Evolutionary conservation across 2,113 vertebrate genomes (phyloP), one percentile per base, ranked within the genome.

Genomic region (Malurus cyaneus): DNA sequence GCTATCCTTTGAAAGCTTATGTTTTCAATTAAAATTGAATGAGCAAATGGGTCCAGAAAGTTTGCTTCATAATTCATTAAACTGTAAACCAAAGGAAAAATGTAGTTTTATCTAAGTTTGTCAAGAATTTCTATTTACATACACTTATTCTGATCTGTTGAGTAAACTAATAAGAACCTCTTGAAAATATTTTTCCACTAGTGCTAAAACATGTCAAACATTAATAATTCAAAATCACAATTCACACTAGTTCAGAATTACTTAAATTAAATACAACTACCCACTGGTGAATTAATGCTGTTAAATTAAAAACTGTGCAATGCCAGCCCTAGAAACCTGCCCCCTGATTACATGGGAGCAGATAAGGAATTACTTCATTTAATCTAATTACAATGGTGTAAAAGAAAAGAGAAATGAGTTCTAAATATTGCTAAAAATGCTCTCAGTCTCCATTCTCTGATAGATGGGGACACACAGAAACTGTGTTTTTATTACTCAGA

Each of bases 221-320:
- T 44, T 67, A 79, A 56, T 71, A 62, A 52, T 81, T 85, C 36
- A 36, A 61, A 72, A 66, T 24, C 31, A n/a, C 7, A 17, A 83
- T 49, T 80, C 79, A 73, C 59, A 54, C 62, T 7, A 80, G 17
- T 66, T 86, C 52, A 54, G 31, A 73, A 72, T 34, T 53, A 20
- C 39, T 59, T 86, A 54, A 76, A 87, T 93, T 83, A 86, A 88
- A 54, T 59, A 66, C 60, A 29, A 67, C 34, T 86, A 84, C 39
- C 42, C 1, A 16, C 50, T 72, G 49, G n/a, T 67, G 78, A 87
- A 74, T 72, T 39, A 57, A n/a, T 57, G 46, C 25, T 80, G 50
- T 74, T 72, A 86, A 91, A 88, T 88, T 84, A 86, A 94, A 94
- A 95, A 24, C 39, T 28, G 12, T 66, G 50, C 65, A 60, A 53